Conservation (phyloP, 2,797 vertebrate species). For the Sylvilagus floridanus region DNA sequence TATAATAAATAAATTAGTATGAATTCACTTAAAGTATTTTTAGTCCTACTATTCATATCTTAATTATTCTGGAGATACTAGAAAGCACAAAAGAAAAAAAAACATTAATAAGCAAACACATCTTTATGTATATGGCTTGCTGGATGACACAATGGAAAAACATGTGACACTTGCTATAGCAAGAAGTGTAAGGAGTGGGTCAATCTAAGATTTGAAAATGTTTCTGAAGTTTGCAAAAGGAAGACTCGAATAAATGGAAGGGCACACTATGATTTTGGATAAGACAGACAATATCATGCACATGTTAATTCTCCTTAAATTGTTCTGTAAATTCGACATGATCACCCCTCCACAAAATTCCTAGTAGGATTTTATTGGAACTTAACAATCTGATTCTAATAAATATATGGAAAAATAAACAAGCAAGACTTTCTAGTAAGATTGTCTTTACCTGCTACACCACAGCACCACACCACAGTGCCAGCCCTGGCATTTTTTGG, state of each 20-base stretch:
- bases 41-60: background rate
- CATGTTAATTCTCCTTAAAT: background rate
- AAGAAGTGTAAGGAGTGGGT: background rate
- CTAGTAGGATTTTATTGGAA: constrained; percentile 21
- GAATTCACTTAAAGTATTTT: background rate
- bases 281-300: background rate
- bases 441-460: background rate
- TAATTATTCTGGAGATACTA: background rate
- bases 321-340: background rate
- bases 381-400: background rate
- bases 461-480: too few relatives aligned
- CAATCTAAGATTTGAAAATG: constrained; percentile 27
- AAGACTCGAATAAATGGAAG: background rate
- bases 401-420: background rate
- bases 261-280: background rate
- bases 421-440: background rate
- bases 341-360: accelerated
- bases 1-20: background rate
- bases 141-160: background rate
- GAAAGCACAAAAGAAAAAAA: background rate
- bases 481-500: too few relatives aligned
- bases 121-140: background rate
- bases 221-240: background rate
- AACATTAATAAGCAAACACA: background rate
- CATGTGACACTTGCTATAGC: background rate